Percentiles rank a stretch among this genome's conserved stretches.
These are phyloP conservation scores for Takifugu flavidus DNA, from an alignment of 2,113 vertebrate species.

Conservation along the genomic window DNA sequence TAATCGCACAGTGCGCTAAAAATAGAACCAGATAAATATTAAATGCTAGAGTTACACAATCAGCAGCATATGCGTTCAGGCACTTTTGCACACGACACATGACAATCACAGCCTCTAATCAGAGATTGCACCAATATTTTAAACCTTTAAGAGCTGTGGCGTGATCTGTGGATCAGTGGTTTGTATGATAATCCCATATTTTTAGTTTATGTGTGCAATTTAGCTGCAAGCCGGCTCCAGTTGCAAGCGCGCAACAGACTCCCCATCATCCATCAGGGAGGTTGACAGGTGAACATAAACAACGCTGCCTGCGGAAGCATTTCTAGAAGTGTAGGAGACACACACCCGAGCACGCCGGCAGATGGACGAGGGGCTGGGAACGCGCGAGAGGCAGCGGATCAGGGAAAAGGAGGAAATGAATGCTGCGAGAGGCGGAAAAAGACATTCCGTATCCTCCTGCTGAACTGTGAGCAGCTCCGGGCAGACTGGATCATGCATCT, in stretches of 20 bases:
- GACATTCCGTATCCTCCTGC: constrained; percentile 61
- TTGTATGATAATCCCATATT: constrained; percentile 14
- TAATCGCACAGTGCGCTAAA: constrained; percentile 54
- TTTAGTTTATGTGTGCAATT: constrained; percentile 35
- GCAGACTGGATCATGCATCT: constrained; percentile 67
- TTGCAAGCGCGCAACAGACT: constrained; percentile 44
- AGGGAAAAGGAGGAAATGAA: constrained; percentile 27
- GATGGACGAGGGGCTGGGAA: constrained; percentile 23
- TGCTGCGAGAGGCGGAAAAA: constrained; percentile 54
- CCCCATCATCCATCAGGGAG: constrained; percentile 54
- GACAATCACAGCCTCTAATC: neutral
- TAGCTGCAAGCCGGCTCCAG: constrained; percentile 33
- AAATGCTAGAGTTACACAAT: constrained; percentile 55
- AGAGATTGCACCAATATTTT: neutral
- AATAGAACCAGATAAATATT: constrained; percentile 61
- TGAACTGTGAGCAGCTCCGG: constrained; percentile 73
- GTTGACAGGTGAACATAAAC: constrained; percentile 60
- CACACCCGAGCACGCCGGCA: constrained; percentile 1
- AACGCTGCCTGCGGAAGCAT: constrained; percentile 45
- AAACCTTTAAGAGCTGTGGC: neutral
- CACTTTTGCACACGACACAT: neutral
- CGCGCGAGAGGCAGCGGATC: constrained; percentile 30
- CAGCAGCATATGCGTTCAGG: constrained; percentile 47
- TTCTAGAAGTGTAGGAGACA: constrained; percentile 21
- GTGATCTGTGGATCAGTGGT: neutral